Evolutionary conservation across 2,113 vertebrate genomes (phyloP).

Genomic region (Enhydra lutris): DNA sequence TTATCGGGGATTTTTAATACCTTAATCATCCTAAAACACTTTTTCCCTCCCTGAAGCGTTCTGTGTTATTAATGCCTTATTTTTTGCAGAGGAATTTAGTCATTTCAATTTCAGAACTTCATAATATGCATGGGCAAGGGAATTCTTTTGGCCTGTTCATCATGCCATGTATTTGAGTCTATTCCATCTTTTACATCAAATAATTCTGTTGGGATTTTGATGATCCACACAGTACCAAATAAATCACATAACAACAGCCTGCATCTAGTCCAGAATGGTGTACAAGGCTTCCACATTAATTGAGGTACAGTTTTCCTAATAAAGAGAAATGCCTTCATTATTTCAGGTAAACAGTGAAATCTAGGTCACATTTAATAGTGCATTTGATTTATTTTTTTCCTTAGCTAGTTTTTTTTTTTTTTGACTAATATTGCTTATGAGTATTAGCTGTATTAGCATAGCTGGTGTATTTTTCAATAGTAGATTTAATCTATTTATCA

Average conservation of each 20-base stretch:
- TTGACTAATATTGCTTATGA: background rate
- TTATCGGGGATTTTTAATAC: background rate
- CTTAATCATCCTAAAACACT: background rate
- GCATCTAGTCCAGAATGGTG: background rate
- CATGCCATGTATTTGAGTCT: slow-evolving; percentile 3
- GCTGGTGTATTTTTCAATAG: background rate
- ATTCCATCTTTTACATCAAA: background rate
- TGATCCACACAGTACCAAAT: background rate
- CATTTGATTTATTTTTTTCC: background rate
- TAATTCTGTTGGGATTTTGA: background rate
- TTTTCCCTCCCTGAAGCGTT: background rate
- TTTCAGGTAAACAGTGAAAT: slow-evolving; percentile 29
- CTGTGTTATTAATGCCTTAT: background rate
- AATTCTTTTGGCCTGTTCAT: background rate
- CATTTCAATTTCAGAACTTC: background rate
- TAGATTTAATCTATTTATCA: background rate
- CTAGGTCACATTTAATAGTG: background rate
- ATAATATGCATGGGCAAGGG: background rate
- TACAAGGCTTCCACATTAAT: background rate
- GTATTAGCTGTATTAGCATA: background rate
- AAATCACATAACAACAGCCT: background rate
- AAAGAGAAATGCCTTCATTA: slow-evolving; percentile 9
- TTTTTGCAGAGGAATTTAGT: background rate
- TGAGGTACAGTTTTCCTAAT: background rate
- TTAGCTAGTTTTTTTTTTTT: background rate